These are phyloP conservation scores for Coilia nasus DNA, from an alignment of 2,797 vertebrate species.

Conservation along the genomic window DNA sequence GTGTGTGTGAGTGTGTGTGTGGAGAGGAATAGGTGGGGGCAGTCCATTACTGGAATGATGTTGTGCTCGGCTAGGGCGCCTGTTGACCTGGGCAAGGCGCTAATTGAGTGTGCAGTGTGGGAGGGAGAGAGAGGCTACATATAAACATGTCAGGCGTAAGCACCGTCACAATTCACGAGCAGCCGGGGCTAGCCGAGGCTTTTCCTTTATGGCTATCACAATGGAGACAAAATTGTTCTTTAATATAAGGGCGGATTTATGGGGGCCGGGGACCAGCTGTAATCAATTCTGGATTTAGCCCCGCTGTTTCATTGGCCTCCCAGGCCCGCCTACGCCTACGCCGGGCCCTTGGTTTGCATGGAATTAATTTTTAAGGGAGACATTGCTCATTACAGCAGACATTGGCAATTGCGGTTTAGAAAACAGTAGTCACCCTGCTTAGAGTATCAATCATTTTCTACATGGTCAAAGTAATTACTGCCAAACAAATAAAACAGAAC, in stretches of 20 bases:
- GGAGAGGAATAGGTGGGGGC: no score
- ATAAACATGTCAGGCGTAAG: constrained; percentile 69
- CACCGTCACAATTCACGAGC: constrained; percentile 63
- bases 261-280: constrained; percentile 40
- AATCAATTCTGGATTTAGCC: constrained; percentile 53
- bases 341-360: constrained; percentile 14
- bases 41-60: not conserved
- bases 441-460: not conserved
- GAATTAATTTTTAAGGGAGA: constrained; percentile 33
- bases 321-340: constrained; percentile 54
- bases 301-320: constrained; percentile 53
- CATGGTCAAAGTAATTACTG: constrained; percentile 10
- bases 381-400: not conserved
- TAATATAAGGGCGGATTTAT: constrained; percentile 66
- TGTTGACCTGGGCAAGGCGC: constrained; percentile 43
- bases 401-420: not conserved
- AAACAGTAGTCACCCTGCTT: not conserved
- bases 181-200: constrained; percentile 58
- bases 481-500: not conserved
- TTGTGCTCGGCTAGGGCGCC: not conserved
- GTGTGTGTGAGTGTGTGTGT: no score
- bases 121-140: constrained; percentile 50
- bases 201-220: constrained; percentile 66
- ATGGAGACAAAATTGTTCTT: constrained; percentile 66
- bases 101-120: constrained; percentile 57